Conservation (phyloP, 2,797 vertebrate species). For the Harpagifer antarcticus region DNA sequence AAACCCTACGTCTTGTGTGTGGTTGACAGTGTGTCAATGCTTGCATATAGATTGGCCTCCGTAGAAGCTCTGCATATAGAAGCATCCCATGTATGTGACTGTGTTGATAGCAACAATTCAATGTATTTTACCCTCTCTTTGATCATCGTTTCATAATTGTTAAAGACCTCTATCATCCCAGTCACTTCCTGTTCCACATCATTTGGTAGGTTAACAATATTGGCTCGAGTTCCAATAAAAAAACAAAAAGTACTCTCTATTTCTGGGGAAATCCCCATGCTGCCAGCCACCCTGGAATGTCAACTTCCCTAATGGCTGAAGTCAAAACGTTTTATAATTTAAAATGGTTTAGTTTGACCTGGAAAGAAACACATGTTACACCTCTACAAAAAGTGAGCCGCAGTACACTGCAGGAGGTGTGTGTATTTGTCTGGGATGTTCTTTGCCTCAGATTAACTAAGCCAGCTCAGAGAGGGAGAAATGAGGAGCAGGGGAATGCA, state of each 20-base stretch:
- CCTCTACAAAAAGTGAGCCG: slow-evolving; percentile 48
- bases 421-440: slow-evolving; percentile 27
- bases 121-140: background rate
- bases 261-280: background rate
- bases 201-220: background rate
- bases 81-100: background rate
- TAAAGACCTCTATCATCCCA: background rate
- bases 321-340: slow-evolving; percentile 42
- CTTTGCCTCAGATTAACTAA: slow-evolving; percentile 59
- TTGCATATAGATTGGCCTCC: background rate
- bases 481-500: slow-evolving; percentile 68
- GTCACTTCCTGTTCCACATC: background rate
- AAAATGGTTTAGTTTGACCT: slow-evolving; percentile 46
- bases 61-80: background rate
- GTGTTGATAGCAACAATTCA: background rate
- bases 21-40: background rate
- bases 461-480: slow-evolving; percentile 61
- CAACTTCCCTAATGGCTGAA: background rate
- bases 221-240: too few species aligned
- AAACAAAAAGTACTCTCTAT: background rate
- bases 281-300: background rate
- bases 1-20: background rate
- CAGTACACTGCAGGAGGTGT: slow-evolving; percentile 11
- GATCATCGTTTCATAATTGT: background rate
- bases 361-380: slow-evolving; percentile 57